A percentile compares a stretch with the other conserved stretches of the same genome.
These are phyloP conservation scores for Coleophora flavipennella DNA, from an alignment of 2,888 invertebrate genomes.

Conservation along the genomic window DNA sequence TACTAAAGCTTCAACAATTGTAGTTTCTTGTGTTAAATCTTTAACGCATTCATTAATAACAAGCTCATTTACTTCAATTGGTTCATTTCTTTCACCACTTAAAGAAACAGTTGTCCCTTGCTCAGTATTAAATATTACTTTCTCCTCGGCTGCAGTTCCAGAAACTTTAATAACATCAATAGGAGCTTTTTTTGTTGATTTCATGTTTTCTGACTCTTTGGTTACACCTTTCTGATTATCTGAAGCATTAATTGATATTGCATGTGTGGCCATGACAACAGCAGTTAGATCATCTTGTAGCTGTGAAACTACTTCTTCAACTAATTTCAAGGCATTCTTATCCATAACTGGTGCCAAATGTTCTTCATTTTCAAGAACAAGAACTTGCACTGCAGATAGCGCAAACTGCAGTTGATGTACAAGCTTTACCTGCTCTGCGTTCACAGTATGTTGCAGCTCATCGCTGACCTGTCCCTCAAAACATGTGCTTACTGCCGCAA, in stretches of 20 bases:
- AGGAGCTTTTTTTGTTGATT: no score
- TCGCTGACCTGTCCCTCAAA: background rate
- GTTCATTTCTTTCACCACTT: no score
- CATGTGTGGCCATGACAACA: background rate
- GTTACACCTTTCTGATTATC: background rate
- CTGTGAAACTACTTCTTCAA: background rate
- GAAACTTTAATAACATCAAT: no score
- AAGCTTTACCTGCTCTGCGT: slow-evolving; percentile 1
- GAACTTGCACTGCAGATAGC: slow-evolving; percentile 1
- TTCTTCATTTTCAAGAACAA: background rate
- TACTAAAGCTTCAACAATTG: no score
- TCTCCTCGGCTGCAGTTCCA: no score
- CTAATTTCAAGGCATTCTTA: background rate
- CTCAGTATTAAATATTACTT: no score
- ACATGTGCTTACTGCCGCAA: slow-evolving; percentile 1
- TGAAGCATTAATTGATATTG: background rate
- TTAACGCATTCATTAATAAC: no score
- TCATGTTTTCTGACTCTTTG: background rate
- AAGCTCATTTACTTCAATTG: no score
- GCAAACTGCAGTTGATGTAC: slow-evolving; percentile 3
- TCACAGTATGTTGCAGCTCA: background rate
- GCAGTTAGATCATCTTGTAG: slow-evolving; percentile 5
- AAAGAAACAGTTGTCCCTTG: no score
- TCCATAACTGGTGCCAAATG: slow-evolving; percentile 1
- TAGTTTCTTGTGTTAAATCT: no score